These are phyloP conservation scores for Dendrolimus houi DNA, from an alignment of 2,888 invertebrate genomes.

Conservation along the genomic window DNA sequence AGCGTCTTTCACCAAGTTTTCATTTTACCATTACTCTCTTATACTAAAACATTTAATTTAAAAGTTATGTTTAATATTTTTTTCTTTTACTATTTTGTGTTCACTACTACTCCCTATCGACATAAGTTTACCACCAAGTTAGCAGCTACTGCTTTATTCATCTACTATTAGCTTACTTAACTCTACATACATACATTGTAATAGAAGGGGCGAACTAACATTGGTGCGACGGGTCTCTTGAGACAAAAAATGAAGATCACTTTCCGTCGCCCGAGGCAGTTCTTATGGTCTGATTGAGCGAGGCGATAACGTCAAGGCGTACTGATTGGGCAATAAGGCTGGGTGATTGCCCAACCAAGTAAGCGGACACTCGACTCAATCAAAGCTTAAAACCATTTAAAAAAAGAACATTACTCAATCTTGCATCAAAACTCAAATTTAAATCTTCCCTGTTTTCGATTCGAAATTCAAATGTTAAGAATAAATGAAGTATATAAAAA, in stretches of 20 bases:
- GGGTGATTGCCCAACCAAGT: conserved; percentile 83
- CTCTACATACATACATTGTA: conserved; percentile 75
- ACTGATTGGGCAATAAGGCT: conserved; percentile 85
- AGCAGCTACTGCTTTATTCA: conserved; percentile 53
- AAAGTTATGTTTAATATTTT: conserved; percentile 51
- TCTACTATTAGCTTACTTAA: conserved; percentile 64
- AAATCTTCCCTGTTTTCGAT: conserved; percentile 64
- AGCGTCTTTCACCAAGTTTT: conserved; percentile 75
- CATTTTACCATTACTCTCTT: conserved; percentile 58
- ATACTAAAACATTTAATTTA: conserved; percentile 65
- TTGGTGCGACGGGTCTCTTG: conserved; percentile 34
- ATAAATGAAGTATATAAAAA: conserved; percentile 26
- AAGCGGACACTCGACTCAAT: conserved; percentile 69
- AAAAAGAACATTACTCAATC: conserved; percentile 52
- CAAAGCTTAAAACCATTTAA: conserved; percentile 35
- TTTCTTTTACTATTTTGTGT: conserved; percentile 58
- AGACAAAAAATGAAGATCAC: conserved; percentile 35
- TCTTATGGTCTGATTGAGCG: conserved; percentile 50
- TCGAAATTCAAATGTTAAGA: conserved; percentile 35
- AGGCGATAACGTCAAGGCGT: conserved; percentile 58
- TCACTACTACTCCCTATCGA: conserved; percentile 67
- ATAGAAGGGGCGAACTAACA: conserved; percentile 46
- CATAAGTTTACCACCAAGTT: conserved; percentile 75
- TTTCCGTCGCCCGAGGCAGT: conserved; percentile 50
- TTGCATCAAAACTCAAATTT: conserved; percentile 64